Percentiles rank a stretch among this genome's conserved stretches.
Evolutionary conservation across 35 echinoderm and acorn worm genomes (phyloP).

Genomic region (Lytechinus pictus): DNA sequence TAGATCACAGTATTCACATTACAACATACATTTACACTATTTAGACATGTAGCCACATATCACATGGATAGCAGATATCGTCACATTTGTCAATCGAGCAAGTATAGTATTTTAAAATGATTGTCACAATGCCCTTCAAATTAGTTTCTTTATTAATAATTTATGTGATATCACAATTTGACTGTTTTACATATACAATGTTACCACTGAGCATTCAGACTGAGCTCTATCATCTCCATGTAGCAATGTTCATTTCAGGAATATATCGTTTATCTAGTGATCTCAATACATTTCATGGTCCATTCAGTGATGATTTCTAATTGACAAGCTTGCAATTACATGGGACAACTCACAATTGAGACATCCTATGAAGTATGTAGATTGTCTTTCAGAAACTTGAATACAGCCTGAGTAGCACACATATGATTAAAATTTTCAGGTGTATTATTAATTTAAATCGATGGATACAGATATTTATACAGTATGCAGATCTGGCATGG

Average conservation of each 20-base stretch:
- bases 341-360: not conserved
- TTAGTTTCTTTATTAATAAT: not conserved
- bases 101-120: not conserved
- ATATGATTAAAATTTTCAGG: not conserved
- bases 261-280: not conserved
- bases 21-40: not conserved
- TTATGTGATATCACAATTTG: not conserved
- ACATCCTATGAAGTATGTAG: not conserved
- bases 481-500: not conserved
- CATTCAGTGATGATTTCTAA: not conserved
- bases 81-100: not conserved
- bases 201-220: not conserved
- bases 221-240: not conserved
- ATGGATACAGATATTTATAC: not conserved
- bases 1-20: not conserved
- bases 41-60: not conserved
- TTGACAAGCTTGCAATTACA: not conserved
- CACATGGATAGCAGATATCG: not conserved
- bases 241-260: not conserved
- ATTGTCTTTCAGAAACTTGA: not conserved
- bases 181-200: not conserved
- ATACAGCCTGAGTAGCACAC: not conserved
- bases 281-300: not conserved
- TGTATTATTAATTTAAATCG: not conserved
- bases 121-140: not conserved